These are phyloP conservation scores for Rhagium mordax DNA, from an alignment of 2,888 invertebrate species.

Conservation along the genomic window DNA sequence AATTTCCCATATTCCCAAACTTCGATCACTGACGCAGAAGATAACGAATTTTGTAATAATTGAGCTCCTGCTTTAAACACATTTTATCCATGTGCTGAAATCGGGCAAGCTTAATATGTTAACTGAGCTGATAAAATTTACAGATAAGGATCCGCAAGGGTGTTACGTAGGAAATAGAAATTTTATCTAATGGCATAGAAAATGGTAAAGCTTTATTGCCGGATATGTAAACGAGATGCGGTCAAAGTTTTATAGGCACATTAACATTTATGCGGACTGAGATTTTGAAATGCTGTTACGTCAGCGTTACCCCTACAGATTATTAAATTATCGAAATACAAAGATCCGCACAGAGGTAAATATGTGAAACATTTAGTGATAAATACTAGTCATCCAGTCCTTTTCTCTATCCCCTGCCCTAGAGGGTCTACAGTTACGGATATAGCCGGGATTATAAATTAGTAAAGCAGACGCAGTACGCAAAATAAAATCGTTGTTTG, in stretches of 20 bases:
- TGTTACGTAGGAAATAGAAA: neutral
- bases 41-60: neutral
- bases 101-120: neutral
- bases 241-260: neutral
- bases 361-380: too few relatives aligned
- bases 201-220: neutral
- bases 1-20: neutral
- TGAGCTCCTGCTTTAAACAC: too few relatives aligned
- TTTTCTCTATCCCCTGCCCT: too few relatives aligned
- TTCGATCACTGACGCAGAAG: neutral
- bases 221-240: neutral
- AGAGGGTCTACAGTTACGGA: too few relatives aligned
- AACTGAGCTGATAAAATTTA: neutral
- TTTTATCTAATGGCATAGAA: conserved; percentile 3
- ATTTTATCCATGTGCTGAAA: too few relatives aligned
- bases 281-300: neutral
- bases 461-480: too few relatives aligned
- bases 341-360: too few relatives aligned
- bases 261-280: neutral
- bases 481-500: too few relatives aligned
- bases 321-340: too few relatives aligned
- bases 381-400: too few relatives aligned
- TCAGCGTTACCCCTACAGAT: neutral
- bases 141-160: neutral
- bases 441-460: too few relatives aligned